Percentiles rank a stretch among this genome's conserved stretches.
Conservation (phyloP, 2,888 invertebrate species). For the Sarcophaga carnaria region DNA sequence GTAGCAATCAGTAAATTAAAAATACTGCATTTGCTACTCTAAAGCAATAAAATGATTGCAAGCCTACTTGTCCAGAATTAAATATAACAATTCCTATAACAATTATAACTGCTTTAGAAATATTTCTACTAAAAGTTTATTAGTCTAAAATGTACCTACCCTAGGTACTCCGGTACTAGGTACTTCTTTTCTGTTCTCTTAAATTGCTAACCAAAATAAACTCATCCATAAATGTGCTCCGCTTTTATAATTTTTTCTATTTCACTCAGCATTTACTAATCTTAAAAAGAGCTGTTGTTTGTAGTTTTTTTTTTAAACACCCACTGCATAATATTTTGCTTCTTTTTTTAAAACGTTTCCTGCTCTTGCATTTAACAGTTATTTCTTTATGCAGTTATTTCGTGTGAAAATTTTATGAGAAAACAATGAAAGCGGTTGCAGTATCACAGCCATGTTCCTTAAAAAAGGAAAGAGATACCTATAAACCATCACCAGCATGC, state of each 20-base stretch:
- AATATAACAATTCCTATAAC: too few species aligned
- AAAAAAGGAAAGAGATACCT: too few species aligned
- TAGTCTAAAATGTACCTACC: too few species aligned
- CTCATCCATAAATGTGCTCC: neutral
- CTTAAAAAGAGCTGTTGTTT: neutral
- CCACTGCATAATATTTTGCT: neutral
- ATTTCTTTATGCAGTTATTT: neutral
- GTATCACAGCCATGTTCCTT: neutral
- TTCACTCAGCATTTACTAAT: neutral
- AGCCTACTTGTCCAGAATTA: too few species aligned
- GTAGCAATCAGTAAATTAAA: too few species aligned
- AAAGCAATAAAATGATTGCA: too few species aligned
- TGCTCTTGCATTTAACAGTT: neutral
- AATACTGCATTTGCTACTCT: too few species aligned
- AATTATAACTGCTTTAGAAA: too few species aligned
- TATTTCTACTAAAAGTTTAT: too few species aligned
- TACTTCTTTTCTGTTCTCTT: neutral
- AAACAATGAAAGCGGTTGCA: constrained; percentile 53
- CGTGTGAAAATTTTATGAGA: constrained; percentile 51
- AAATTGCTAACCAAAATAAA: constrained; percentile 1
- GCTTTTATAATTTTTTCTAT: neutral
- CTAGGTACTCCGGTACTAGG: too few species aligned
- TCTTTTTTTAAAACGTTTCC: too few species aligned
- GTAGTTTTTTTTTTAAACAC: neutral
- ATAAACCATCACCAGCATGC: too few species aligned